Evolutionary conservation across 2,888 invertebrate genomes (phyloP), one percentile per base, ranked within the genome.

Genomic region (Kuschelorhynchus macadamiae): DNA sequence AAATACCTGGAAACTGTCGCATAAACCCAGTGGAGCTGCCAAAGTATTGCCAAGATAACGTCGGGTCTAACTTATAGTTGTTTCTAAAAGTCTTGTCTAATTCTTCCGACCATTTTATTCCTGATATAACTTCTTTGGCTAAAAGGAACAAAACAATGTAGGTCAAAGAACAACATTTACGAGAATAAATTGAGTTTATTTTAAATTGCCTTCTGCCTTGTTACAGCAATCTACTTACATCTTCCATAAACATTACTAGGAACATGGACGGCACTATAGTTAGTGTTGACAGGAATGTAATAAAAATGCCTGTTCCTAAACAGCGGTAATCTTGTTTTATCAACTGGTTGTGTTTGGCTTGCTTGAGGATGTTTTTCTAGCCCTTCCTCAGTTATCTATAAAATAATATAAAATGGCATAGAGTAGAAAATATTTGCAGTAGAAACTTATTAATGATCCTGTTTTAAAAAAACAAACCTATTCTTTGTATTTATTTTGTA

Each of bases 11-110:
- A 85, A 93, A 99, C 82, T 97, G 95, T 76, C 98, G 88, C 90
- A 99, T 95, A 83, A 98, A 98, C 39, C 99, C 99, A 14, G 95
- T 93, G 32, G 97, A 92, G 82, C 97, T 97, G 72, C 98, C 98
- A 84, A 98, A 99, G 83, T 96, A 98, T 85, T 99, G 99, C 96
- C 98, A 99, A 2, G 95, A 94, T 41, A 97, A 86, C 2, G 94
- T 92, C 12, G 94, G 94, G 83, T 96, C 95, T 66, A 89, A 88
- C 80, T 92, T 90, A 80, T 92, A 93, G 84, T 97, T 97, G 79
- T 91, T 90, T 74, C 90, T 89, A 84, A 98, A 98, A 74, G 92
- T 93, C 59, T 91, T 89, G 82, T 98, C 96, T 76, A 99, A 86
- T 75, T 93, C 92, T 81, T 95, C 93, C 1, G 98, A 97, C 99